Percentiles rank a stretch among this genome's conserved stretches.
Conservation (phyloP, 2,888 invertebrate species). For the Chymomyza fuscimana region DNA sequence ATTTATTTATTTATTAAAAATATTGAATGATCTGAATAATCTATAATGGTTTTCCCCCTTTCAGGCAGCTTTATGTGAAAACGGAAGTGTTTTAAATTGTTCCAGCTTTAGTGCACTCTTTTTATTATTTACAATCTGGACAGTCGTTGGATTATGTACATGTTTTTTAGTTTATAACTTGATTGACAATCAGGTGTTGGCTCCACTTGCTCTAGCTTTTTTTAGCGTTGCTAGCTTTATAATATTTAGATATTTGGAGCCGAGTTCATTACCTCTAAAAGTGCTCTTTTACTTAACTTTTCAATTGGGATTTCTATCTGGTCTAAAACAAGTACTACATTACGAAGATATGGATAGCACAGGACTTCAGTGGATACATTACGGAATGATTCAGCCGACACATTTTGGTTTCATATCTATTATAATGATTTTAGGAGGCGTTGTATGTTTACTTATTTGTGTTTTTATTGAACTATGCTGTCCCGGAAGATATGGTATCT, state of each 20-base stretch:
- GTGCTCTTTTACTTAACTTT: slow-evolving; percentile 74
- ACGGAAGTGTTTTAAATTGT: slow-evolving; percentile 23
- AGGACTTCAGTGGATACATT: slow-evolving; percentile 15
- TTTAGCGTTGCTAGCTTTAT: background rate
- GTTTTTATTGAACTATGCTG: slow-evolving; percentile 82
- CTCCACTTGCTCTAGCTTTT: background rate
- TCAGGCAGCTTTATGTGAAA: slow-evolving; percentile 21
- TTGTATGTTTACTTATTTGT: background rate
- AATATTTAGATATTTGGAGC: slow-evolving; percentile 52
- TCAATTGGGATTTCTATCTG: slow-evolving; percentile 19
- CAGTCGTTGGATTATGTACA: slow-evolving; percentile 86
- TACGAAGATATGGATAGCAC: slow-evolving; percentile 1
- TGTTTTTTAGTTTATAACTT: slow-evolving; percentile 89
- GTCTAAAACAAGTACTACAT: background rate
- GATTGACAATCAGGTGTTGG: background rate
- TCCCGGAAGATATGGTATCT: slow-evolving; percentile 51
- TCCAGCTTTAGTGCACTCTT: slow-evolving; percentile 83
- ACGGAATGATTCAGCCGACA: background rate
- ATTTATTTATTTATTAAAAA: too few relatives aligned
- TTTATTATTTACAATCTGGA: slow-evolving; percentile 86
- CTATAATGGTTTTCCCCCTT: background rate
- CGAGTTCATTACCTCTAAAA: slow-evolving; percentile 86
- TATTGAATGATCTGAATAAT: too few relatives aligned
- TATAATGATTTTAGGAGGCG: slow-evolving; percentile 3
- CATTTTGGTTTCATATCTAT: background rate